A percentile compares a stretch with the other conserved stretches of the same genome.
Conservation (phyloP, 2,888 invertebrate genomes). For the Dioctria rufipes region DNA sequence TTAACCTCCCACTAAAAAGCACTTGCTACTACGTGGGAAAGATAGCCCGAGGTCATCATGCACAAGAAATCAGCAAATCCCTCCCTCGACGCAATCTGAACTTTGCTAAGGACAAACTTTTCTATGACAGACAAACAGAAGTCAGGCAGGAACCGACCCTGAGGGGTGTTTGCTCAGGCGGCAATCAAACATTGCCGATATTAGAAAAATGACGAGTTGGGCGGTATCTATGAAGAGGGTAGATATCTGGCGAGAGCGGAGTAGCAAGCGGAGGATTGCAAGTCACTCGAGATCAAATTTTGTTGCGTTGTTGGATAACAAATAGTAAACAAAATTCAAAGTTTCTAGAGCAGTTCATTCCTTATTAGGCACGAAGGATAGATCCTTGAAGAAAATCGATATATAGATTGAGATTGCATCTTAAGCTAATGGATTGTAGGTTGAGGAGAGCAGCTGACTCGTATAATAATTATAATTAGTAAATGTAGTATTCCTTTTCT, state of each 20-base stretch:
- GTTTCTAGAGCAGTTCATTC: slow-evolving; percentile 38
- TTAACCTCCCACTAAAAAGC: slow-evolving; percentile 55
- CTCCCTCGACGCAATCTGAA: slow-evolving; percentile 47
- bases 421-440: background rate
- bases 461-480: slow-evolving; percentile 30
- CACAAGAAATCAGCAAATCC: slow-evolving; percentile 20
- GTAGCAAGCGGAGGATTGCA: slow-evolving; percentile 41
- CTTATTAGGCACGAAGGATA: slow-evolving; percentile 16
- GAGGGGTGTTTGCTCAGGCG: slow-evolving; percentile 54
- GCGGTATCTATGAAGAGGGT: background rate
- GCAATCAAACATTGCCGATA: slow-evolving; percentile 58
- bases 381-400: background rate
- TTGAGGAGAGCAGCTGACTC: background rate
- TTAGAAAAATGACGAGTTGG: slow-evolving; percentile 54
- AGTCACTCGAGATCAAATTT: slow-evolving; percentile 26
- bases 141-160: slow-evolving; percentile 31
- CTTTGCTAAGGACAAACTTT: slow-evolving; percentile 50
- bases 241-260: background rate
- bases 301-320: slow-evolving; percentile 18
- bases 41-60: slow-evolving; percentile 37
- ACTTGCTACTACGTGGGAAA: slow-evolving; percentile 14
- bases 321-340: slow-evolving; percentile 37
- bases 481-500: slow-evolving; percentile 6
- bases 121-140: slow-evolving; percentile 52
- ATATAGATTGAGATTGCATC: no score